phyloP scores from a whole-genome alignment of 2,888 invertebrate species.

The Octodonta nipae region DNA sequence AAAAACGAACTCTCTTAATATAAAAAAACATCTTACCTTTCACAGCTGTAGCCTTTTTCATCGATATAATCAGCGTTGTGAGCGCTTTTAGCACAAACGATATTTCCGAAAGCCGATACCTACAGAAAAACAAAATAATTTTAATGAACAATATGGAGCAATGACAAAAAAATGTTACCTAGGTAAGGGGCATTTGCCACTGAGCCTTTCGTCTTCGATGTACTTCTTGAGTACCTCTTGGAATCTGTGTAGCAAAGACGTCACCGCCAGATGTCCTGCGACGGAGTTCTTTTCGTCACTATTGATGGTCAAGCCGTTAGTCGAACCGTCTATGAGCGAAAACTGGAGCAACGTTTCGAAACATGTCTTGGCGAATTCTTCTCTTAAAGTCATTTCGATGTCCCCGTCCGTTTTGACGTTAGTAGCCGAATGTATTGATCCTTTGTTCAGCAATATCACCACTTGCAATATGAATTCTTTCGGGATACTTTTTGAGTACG shows the following conservation, averaged over 20 bases:
- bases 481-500: slow-evolving; percentile 64
- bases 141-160: background rate
- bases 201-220: slow-evolving; percentile 68
- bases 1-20: too few relatives aligned
- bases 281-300: slow-evolving; percentile 42
- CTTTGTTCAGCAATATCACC: slow-evolving; percentile 71
- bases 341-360: slow-evolving; percentile 92
- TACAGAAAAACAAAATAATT: slow-evolving; percentile 33
- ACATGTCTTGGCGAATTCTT: slow-evolving; percentile 92
- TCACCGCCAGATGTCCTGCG: slow-evolving; percentile 69
- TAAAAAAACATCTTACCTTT: too few relatives aligned
- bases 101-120: slow-evolving; percentile 87
- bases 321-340: slow-evolving; percentile 67
- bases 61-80: slow-evolving; percentile 77
- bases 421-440: slow-evolving; percentile 68
- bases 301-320: slow-evolving; percentile 31
- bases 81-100: slow-evolving; percentile 91
- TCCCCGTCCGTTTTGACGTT: slow-evolving; percentile 59
- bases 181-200: slow-evolving; percentile 74
- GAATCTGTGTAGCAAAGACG: slow-evolving; percentile 82
- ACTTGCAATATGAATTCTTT: slow-evolving; percentile 71
- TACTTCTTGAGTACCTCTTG: slow-evolving; percentile 84
- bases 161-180: slow-evolving; percentile 39
- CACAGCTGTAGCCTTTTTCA: slow-evolving; percentile 80
- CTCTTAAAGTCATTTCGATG: slow-evolving; percentile 67